A percentile compares a stretch with the other conserved stretches of the same genome.
These are phyloP conservation scores for Marmota monax DNA, from an alignment of 2,113 vertebrate species.

Conservation along the genomic window DNA sequence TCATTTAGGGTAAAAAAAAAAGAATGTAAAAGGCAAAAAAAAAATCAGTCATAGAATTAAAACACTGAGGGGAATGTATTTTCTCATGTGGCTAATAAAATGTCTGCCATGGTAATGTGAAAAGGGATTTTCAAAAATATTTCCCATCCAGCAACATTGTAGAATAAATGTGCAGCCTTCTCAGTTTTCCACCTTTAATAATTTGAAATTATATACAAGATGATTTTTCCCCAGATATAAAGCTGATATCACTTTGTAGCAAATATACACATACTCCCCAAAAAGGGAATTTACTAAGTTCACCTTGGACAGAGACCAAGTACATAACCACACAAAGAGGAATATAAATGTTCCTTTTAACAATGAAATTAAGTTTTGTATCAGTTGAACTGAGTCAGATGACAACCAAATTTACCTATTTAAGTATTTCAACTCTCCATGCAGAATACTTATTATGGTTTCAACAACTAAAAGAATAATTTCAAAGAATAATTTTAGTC, in stretches of 20 bases:
- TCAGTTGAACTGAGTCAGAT: conserved; percentile 26
- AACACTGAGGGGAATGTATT: neutral
- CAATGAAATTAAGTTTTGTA: conserved; percentile 38
- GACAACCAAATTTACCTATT: neutral
- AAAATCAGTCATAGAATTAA: neutral
- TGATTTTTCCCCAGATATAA: conserved; percentile 15
- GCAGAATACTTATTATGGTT: neutral
- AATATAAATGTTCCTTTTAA: conserved; percentile 33
- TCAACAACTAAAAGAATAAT: neutral
- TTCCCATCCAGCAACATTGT: neutral
- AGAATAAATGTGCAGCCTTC: neutral
- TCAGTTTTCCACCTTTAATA: neutral
- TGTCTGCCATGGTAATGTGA: neutral
- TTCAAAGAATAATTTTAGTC: conserved; percentile 28
- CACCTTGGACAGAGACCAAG: neutral
- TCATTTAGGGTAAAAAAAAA: neutral
- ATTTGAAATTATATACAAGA: neutral
- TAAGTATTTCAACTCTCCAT: neutral
- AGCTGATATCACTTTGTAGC: neutral
- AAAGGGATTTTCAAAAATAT: conserved; percentile 7
- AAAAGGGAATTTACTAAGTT: neutral
- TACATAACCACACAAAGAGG: neutral
- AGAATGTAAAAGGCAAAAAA: neutral
- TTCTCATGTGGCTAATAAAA: neutral
- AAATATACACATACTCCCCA: neutral